Evolutionary conservation across 23 tunicate genomes (phyloP).

Genomic region (Styela clava): DNA sequence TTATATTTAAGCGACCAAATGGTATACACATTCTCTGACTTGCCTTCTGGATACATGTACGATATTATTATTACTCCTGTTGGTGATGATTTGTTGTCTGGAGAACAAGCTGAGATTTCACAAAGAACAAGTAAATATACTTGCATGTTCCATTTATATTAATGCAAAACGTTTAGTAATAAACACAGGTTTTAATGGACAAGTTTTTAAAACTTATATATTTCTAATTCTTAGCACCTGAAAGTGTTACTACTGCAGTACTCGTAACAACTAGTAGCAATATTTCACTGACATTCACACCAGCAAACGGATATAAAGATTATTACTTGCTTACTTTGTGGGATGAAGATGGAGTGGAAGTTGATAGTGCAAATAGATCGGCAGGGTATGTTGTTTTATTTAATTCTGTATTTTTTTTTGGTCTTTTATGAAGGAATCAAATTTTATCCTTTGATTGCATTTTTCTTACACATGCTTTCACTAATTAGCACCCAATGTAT

Average conservation of each 20-base stretch:
- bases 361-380: background rate
- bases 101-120: background rate
- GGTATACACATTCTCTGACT: background rate
- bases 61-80: background rate
- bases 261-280: background rate
- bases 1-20: background rate
- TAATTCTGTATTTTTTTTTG: background rate
- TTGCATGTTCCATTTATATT: too few relatives aligned
- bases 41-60: constrained; percentile 1
- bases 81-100: background rate
- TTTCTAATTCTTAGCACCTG: background rate
- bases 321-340: background rate
- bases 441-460: too few relatives aligned
- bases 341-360: background rate
- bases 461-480: too few relatives aligned
- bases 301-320: constrained; percentile 6
- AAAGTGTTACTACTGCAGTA: background rate
- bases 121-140: constrained; percentile 6
- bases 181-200: too few relatives aligned
- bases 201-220: too few relatives aligned
- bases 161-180: background rate
- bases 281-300: background rate
- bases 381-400: background rate
- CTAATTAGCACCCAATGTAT: too few relatives aligned
- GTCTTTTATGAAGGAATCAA: too few relatives aligned